These are phyloP conservation scores for Apocheima hispidaria DNA, from an alignment of 2,888 invertebrate genomes.

Conservation along the genomic window DNA sequence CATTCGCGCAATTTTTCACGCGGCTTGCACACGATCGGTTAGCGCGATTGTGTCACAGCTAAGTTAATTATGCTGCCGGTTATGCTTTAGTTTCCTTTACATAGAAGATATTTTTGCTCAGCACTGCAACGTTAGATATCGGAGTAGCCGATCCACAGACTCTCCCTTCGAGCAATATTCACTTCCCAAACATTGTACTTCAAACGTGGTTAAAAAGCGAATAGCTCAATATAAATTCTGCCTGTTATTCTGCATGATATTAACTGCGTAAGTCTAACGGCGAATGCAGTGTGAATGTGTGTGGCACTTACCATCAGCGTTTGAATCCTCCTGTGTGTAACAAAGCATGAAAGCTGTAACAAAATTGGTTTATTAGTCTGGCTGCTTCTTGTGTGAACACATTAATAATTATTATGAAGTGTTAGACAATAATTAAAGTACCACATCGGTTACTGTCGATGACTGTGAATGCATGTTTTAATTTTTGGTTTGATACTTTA, in stretches of 20 bases:
- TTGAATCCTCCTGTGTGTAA: constrained; percentile 96
- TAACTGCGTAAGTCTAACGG: constrained; percentile 62
- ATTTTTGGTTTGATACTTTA: too few relatives aligned
- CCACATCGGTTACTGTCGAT: background rate
- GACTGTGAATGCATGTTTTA: background rate
- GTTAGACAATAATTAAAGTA: background rate
- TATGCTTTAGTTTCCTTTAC: too few relatives aligned
- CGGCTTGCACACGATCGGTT: too few relatives aligned
- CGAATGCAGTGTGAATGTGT: constrained; percentile 49
- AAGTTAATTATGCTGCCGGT: too few relatives aligned
- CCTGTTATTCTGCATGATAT: constrained; percentile 60
- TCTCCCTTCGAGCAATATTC: constrained; percentile 48
- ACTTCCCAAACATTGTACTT: constrained; percentile 50
- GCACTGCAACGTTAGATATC: constrained; percentile 9
- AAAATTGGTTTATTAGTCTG: constrained; percentile 69
- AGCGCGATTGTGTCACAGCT: too few relatives aligned
- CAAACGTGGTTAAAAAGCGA: constrained; percentile 73
- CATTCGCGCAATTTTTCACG: too few relatives aligned
- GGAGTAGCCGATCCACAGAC: constrained; percentile 17
- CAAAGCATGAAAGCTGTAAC: constrained; percentile 97
- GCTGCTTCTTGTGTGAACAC: constrained; percentile 45
- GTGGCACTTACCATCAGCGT: constrained; percentile 93
- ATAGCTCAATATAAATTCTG: constrained; percentile 69
- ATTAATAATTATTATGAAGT: constrained; percentile 8
- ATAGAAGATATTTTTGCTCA: constrained; percentile 13